phyloP scores from a whole-genome alignment of 2,888 invertebrate species.

The Lepeophtheirus nordmannii region DNA sequence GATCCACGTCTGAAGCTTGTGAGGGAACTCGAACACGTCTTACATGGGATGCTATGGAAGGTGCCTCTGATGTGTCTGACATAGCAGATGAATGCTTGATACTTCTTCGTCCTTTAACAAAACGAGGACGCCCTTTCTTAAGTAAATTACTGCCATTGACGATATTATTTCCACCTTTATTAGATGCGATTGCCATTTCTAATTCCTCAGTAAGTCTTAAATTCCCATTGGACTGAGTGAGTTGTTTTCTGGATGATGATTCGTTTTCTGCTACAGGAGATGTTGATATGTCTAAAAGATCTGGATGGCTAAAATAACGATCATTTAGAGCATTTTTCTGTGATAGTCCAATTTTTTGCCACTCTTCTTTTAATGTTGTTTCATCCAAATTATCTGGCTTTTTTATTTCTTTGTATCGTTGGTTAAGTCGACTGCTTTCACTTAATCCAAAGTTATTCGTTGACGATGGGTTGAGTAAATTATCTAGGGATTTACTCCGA shows the following conservation, averaged over 20 bases:
- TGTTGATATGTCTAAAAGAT: neutral
- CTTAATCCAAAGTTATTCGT: slow-evolving; percentile 14
- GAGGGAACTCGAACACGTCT: slow-evolving; percentile 76
- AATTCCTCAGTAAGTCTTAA: neutral
- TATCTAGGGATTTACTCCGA: slow-evolving; percentile 64
- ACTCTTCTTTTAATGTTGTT: slow-evolving; percentile 9
- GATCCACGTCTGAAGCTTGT: slow-evolving; percentile 89
- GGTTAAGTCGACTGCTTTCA: slow-evolving; percentile 18
- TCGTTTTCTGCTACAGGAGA: neutral
- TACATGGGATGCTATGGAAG: slow-evolving; percentile 73
- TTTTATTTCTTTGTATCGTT: neutral
- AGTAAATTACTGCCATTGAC: neutral
- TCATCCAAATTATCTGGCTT: neutral
- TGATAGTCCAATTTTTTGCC: slow-evolving; percentile 28
- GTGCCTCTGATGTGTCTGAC: slow-evolving; percentile 86
- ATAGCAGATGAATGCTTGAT: slow-evolving; percentile 43
- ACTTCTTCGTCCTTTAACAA: slow-evolving; percentile 9
- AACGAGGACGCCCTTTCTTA: slow-evolving; percentile 9
- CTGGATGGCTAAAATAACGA: slow-evolving; percentile 26
- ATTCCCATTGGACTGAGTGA: neutral
- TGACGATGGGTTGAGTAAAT: slow-evolving; percentile 41
- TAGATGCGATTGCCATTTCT: neutral
- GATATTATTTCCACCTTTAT: neutral
- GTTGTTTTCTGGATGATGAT: neutral
- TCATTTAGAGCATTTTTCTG: slow-evolving; percentile 27